Base-by-base conservation (phyloP, 1,140 invertebrate species). In the Sinella curviseta region DNA sequence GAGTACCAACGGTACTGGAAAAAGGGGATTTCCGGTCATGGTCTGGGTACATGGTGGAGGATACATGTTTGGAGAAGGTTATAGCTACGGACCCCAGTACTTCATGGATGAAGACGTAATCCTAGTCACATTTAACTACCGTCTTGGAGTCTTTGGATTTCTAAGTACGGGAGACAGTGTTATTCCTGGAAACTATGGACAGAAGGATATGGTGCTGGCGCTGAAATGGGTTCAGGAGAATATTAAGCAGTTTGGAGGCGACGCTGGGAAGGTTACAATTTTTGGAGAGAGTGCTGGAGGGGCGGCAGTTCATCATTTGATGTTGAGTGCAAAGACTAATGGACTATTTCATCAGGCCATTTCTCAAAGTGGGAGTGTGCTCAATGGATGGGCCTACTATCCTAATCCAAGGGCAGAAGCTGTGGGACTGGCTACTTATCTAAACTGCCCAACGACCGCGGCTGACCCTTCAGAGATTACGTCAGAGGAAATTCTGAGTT, bases 301-400 rank as follows among this genome's bases (percentile, higher is more conserved):
- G 14, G 26, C 65, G 14, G 26, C 65, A 3, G 31, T 33, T 1
- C 26, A 33, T 70, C 31, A 70, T 33, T 30, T 31, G 1, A 8
- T 70, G 65, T n/a, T 70, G n/a, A 70, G 28, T 14, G 1, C 65
- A 2, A 3, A 12, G 1, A 31, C 65, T 31, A 70, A 30, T 1
- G 90, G 89, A 16, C 79, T 92, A 20, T 92, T 93, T 81, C 90
- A 89, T 79, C 88, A 89, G 78, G 91, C 88, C 0, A 91, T 93
- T 39, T 85, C 90, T 14, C 89, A 92, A 87, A 92, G 92, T 81
- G 93, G 93, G 0, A 90, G 89, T 14, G 90, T 90, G 0, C 85
- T 93, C 3, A 89, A 89, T 84, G 86, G 89, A 55, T 92, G 91
- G 90, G 88, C 89, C 0, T 84, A 88, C 4, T 84, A 88, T 67